phyloP scores from a whole-genome alignment of 1,140 invertebrate species.

The Caenorhabditis briggsae region DNA sequence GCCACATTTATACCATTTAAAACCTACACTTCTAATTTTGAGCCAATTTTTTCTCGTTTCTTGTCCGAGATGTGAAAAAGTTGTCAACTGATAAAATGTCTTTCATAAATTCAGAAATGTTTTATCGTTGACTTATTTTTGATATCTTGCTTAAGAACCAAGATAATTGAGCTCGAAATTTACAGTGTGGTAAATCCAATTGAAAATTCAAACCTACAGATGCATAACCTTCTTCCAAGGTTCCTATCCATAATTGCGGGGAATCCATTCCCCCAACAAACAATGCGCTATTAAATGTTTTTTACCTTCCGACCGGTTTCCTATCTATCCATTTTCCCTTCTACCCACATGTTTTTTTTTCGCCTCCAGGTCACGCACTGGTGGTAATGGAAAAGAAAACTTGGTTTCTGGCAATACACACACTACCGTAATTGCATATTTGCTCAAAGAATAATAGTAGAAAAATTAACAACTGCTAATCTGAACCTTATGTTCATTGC shows the following conservation, averaged over 20 bases:
- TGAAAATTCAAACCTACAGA: not conserved
- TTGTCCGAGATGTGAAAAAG: too few relatives aligned
- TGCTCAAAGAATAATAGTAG: constrained; percentile 29
- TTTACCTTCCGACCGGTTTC: constrained; percentile 1
- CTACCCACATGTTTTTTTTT: not conserved
- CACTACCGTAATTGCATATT: constrained; percentile 36
- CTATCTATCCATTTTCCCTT: not conserved
- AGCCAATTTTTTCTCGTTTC: too few relatives aligned
- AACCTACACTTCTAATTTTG: too few relatives aligned
- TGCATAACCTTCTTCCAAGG: not conserved
- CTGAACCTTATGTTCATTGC: constrained; percentile 29
- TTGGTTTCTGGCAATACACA: not conserved
- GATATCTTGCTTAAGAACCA: too few relatives aligned
- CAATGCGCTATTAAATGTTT: constrained; percentile 31
- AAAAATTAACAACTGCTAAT: constrained; percentile 42
- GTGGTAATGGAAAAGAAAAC: not conserved
- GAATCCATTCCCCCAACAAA: not conserved
- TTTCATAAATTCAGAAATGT: too few relatives aligned
- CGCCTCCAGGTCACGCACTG: not conserved
- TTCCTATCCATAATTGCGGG: not conserved
- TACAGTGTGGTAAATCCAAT: not conserved
- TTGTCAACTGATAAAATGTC: not conserved
- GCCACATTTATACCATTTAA: too few relatives aligned
- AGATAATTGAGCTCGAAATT: too few relatives aligned
- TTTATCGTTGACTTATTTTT: too few relatives aligned